These are phyloP conservation scores for Diarsia brunnea DNA, from an alignment of 2,888 invertebrate genomes.

Conservation along the genomic window DNA sequence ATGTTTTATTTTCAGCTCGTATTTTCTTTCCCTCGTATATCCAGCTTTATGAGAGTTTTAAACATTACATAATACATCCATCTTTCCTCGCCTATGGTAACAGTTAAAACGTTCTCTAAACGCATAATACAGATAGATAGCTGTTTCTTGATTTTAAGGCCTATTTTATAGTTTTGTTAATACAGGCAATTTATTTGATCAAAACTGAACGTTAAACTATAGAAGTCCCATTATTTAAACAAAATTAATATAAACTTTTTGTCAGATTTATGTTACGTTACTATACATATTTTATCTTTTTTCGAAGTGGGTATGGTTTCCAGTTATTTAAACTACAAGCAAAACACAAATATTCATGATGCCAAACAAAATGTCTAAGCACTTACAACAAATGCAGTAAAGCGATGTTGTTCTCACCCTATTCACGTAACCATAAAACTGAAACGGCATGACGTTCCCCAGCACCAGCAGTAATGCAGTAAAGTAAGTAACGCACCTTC, in stretches of 20 bases:
- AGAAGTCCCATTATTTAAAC: slow-evolving; percentile 18
- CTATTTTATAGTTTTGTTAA: slow-evolving; percentile 45
- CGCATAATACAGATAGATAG: slow-evolving; percentile 40
- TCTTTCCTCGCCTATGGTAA: slow-evolving; percentile 76
- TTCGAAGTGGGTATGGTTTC: not conserved
- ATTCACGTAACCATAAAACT: slow-evolving; percentile 62
- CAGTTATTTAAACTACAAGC: slow-evolving; percentile 25
- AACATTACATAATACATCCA: slow-evolving; percentile 82
- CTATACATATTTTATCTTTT: not conserved
- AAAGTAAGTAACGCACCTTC: slow-evolving; percentile 69
- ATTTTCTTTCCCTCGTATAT: slow-evolving; percentile 81
- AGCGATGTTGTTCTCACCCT: slow-evolving; percentile 62
- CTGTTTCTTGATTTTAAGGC: slow-evolving; percentile 45
- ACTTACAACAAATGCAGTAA: slow-evolving; percentile 42
- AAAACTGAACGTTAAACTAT: slow-evolving; percentile 19
- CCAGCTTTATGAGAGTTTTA: slow-evolving; percentile 83
- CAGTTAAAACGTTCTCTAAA: slow-evolving; percentile 68
- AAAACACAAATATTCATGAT: slow-evolving; percentile 20
- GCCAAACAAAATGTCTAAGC: slow-evolving; percentile 42
- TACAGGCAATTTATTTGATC: slow-evolving; percentile 35
- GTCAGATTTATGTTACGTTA: slow-evolving; percentile 11
- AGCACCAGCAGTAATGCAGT: slow-evolving; percentile 65
- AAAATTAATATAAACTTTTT: slow-evolving; percentile 16
- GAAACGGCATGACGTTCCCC: slow-evolving; percentile 54
- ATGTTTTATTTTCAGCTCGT: slow-evolving; percentile 84